Evolutionary conservation across 2,888 invertebrate genomes (phyloP), one percentile per base, ranked within the genome.

Genomic region (Anthrax anthrax): DNA sequence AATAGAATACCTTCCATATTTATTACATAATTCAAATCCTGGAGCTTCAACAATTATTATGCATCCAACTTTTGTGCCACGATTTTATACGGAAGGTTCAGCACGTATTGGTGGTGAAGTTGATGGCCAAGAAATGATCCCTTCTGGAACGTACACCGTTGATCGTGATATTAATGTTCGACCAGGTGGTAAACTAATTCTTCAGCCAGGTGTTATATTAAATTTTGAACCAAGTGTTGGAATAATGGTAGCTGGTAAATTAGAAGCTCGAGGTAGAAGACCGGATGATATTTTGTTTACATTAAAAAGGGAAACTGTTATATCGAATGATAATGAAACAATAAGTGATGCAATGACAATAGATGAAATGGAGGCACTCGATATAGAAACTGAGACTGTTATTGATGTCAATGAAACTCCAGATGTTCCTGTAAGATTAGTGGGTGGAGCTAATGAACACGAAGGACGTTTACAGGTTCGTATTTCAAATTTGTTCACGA

Each of bases 211-310:
- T 0, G 90, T 94, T 0, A 87, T 80, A 0, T 70, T 98, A 16
- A 79, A 78, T 56, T 98, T 98, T 66, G 87, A 90, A 46, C 87
- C 94, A 2, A 81, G 90, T 19, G 83, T 97, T 46, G 95, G 96
- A 10, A 90, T 98, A 75, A 89, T 98, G 83, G 84, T 97, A 3
- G 94, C 94, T 38, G 96, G 96, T 1, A 81, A 83, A 63, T 68
- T 96, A 39, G 87, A 87, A 57, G 89, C 89, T 0, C 75, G 81
- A 56, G 89, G 89, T 1, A 76, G 80, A 49, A 73, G 80, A 34
- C 85, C 86, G 0, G 84, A 82, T 59, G 84, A 85, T 58, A 88
- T 89, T 43, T 72, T 79, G 41, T 78, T 88, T 55, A 87, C 86
- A 0, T 63, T 88, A 8, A 85, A 85, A 62, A 80, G 87, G 57